phyloP scores from a whole-genome alignment of 2,888 invertebrate species.

The Pelosia muscerda region DNA sequence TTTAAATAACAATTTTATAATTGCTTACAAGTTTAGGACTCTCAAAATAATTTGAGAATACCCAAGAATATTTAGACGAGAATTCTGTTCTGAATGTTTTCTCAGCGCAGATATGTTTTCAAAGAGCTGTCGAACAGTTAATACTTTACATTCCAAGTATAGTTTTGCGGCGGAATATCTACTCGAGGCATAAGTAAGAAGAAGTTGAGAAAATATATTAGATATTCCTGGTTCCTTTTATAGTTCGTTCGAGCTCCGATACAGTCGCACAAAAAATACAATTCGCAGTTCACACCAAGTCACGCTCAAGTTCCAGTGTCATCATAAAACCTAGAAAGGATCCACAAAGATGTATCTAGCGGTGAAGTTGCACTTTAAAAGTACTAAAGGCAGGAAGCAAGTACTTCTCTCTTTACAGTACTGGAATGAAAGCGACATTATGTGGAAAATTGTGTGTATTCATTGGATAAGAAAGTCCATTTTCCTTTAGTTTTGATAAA shows the following conservation, averaged over 20 bases:
- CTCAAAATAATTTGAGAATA: not conserved
- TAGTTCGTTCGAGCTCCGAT: constrained; percentile 9
- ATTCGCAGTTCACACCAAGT: constrained; percentile 21
- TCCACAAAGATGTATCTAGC: constrained; percentile 37
- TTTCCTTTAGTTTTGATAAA: constrained; percentile 10
- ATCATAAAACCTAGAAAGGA: constrained; percentile 34
- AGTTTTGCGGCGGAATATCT: constrained; percentile 4
- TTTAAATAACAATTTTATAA: not conserved
- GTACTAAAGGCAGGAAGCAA: constrained; percentile 48
- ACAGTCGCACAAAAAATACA: constrained; percentile 13
- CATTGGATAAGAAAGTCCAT: constrained; percentile 34
- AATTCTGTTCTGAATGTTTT: not conserved
- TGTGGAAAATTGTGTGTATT: constrained; percentile 42
- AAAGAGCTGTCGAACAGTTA: not conserved
- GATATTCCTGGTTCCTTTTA: not conserved
- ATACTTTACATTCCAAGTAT: constrained; percentile 1
- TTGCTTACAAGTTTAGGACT: not conserved
- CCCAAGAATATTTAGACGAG: not conserved
- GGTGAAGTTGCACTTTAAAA: constrained; percentile 47
- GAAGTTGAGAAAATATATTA: not conserved
- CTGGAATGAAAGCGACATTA: constrained; percentile 36
- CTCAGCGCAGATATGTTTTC: not conserved
- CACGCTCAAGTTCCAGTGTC: constrained; percentile 25
- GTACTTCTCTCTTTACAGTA: constrained; percentile 41
- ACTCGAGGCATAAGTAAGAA: not conserved